These are phyloP conservation scores for Drusus annulatus DNA, from an alignment of 1,140 invertebrate genomes.

Conservation along the genomic window DNA sequence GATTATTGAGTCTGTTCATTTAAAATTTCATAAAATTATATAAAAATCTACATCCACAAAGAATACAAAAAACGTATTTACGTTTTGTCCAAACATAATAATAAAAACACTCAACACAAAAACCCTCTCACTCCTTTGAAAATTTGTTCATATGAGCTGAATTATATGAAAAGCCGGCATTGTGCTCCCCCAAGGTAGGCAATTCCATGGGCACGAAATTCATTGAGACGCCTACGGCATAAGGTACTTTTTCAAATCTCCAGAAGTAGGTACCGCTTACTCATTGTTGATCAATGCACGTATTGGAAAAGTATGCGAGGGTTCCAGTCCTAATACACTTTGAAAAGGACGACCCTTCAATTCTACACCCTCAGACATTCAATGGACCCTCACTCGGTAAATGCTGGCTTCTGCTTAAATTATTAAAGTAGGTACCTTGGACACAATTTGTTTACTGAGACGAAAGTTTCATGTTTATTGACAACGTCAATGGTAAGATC, in stretches of 20 bases:
- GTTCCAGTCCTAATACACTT: slow-evolving; percentile 53
- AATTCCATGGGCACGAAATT: slow-evolving; percentile 17
- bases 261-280: slow-evolving; percentile 32
- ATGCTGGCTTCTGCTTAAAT: not conserved
- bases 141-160: not conserved
- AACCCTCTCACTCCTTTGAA: too few species aligned
- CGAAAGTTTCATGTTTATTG: too few species aligned
- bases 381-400: slow-evolving; percentile 16
- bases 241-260: slow-evolving; percentile 51
- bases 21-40: too few species aligned
- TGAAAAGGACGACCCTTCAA: slow-evolving; percentile 51
- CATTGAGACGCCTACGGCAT: slow-evolving; percentile 44
- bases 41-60: too few species aligned
- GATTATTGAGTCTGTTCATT: too few species aligned
- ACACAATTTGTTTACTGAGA: too few species aligned
- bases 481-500: too few species aligned
- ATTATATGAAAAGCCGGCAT: not conserved
- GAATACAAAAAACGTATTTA: too few species aligned
- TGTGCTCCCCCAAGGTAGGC: not conserved
- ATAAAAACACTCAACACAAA: too few species aligned
- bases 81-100: too few species aligned
- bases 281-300: slow-evolving; percentile 51
- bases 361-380: slow-evolving; percentile 11
- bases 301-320: slow-evolving; percentile 50
- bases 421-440: too few species aligned